Evolutionary conservation across 2,113 vertebrate genomes (phyloP).

Genomic region (Poecile atricapillus): DNA sequence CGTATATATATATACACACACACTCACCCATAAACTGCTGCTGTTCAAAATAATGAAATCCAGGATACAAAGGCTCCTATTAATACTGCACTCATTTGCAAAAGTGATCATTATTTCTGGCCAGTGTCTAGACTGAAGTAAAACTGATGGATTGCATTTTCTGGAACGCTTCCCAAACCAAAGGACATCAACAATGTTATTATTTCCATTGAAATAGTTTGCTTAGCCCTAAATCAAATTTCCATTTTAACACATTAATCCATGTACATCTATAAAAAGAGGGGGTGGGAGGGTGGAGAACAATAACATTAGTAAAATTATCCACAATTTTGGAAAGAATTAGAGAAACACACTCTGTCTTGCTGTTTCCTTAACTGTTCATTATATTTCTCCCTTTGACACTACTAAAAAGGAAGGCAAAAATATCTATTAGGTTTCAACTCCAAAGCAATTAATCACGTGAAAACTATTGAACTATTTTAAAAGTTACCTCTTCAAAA

Average conservation of each 20-base stretch:
- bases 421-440: slow-evolving; percentile 35
- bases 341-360: slow-evolving; percentile 14
- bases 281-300: background rate
- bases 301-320: slow-evolving; percentile 61
- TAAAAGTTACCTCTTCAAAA: slow-evolving; percentile 56
- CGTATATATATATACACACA: background rate
- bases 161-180: slow-evolving; percentile 13
- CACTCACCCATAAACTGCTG: background rate
- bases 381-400: slow-evolving; percentile 48
- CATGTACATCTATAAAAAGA: slow-evolving; percentile 17
- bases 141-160: slow-evolving; percentile 21
- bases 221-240: slow-evolving; percentile 34
- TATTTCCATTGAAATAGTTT: slow-evolving; percentile 27
- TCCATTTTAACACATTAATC: slow-evolving; percentile 48
- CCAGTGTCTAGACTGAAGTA: slow-evolving; percentile 13
- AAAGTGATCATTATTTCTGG: slow-evolving; percentile 6
- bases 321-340: slow-evolving; percentile 53
- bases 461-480: slow-evolving; percentile 50
- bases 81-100: background rate
- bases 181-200: background rate
- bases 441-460: slow-evolving; percentile 40
- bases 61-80: background rate
- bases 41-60: background rate
- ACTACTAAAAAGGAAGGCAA: slow-evolving; percentile 58
- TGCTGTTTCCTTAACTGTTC: slow-evolving; percentile 50